Percentiles rank a stretch among this genome's conserved stretches.
These are phyloP conservation scores for Euphonia xanthogaster DNA, from an alignment of 2,797 vertebrate species.

Conservation along the genomic window DNA sequence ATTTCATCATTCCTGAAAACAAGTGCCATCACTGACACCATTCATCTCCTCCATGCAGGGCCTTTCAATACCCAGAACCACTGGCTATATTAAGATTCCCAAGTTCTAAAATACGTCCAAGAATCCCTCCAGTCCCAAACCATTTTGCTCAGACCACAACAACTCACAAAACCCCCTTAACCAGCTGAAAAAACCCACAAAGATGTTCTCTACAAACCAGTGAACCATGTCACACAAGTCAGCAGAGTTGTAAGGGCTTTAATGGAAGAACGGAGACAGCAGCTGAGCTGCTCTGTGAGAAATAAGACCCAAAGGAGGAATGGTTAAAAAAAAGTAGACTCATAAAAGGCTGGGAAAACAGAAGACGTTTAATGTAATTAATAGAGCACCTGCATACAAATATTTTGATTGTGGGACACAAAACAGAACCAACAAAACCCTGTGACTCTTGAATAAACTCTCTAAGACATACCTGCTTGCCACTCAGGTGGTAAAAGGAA, in stretches of 20 bases:
- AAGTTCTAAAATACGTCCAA: not conserved
- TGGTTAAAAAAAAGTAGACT: not conserved
- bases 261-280: not conserved
- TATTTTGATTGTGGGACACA: not conserved
- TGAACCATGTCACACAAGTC: not conserved
- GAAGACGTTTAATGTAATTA: not conserved
- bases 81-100: not conserved
- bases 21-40: not conserved
- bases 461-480: conserved; percentile 87
- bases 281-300: not conserved
- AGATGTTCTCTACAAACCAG: not conserved
- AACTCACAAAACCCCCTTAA: not conserved
- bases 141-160: not conserved
- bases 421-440: not conserved
- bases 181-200: not conserved
- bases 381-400: not conserved
- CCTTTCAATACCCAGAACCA: not conserved
- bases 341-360: not conserved
- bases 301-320: not conserved
- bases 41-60: not conserved
- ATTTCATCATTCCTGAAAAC: not conserved
- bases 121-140: not conserved
- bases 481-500: conserved; percentile 98
- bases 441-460: not conserved
- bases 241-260: not conserved